Base-by-base conservation (phyloP, 2,888 invertebrate species). In the Drosophila borealis region DNA sequence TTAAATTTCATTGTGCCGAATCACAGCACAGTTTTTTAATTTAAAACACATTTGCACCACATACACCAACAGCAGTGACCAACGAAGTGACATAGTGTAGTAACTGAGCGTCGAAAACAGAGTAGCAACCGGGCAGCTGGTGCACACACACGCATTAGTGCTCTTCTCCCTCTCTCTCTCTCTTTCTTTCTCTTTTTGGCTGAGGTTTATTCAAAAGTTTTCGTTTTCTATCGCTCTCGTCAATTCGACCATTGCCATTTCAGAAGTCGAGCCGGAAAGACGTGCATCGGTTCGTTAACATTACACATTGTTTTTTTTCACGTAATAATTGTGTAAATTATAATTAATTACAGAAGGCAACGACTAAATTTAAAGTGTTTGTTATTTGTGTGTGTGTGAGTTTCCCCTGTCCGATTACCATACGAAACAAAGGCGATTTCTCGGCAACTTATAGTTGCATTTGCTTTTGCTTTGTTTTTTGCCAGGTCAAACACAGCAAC, bases 261-360 rank as follows among this genome's bases (percentile, higher is more conserved):
- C 37, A 42, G 57, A 39, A 61, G 73, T 77, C 37, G 56, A 19
- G 19, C 49, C 57, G 78, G 34, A 19, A 3, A 45, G 73, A 39
- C 53, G 67, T 61, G 9, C 25, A 11, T 29, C 73, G 60, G 56
- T 48, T 33, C 21, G 14, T 14, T 41, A 17, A 19, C 25, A 34
- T 29, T 65, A 21, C n/a, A 14, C 4, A 44, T 46, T 60, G 21
- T 48, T 33, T 14, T 25, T 54, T 60, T 62, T 45, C 29, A 39
- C 65, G 70, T 65, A 67, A 68, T 68, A 64, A 50, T 64, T 78
- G 62, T 80, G 57, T 65, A 48, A 65, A 73, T 56, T 74, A 44
- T 34, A 60, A 73, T 57, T 60, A 65, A 69, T 68, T 68, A 55
- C 37, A 65, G n/a, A 48, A 21, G 48, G 53, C 57, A 34, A 51